Evolutionary conservation across 2,888 invertebrate genomes (phyloP), one percentile per base, ranked within the genome.

Genomic region (Megastigmus dorsalis): DNA sequence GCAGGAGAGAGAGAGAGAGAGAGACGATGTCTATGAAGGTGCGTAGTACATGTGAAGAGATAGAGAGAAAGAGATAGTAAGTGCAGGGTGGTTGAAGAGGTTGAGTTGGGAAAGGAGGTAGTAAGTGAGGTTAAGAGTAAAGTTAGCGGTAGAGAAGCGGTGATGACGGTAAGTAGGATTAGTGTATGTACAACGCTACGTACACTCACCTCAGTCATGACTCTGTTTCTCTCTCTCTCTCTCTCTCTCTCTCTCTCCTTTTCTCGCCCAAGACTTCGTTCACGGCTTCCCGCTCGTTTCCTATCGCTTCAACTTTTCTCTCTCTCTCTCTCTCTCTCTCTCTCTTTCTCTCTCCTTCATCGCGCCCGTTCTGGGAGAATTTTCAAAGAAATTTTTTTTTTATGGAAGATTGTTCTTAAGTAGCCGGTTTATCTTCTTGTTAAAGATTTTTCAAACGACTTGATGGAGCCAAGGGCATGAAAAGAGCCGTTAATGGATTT

Each of bases 131-230:
- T 78, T 73, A 68, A 72, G 76, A 77, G 79, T 76, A 78, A 81
- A 82, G 82, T 82, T 81, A 78, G 77, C 68, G 68, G 72, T 68
- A 60, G 70, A 65, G 41, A 80, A 77, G 79, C 77, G 75, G 74
- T 70, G 75, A 67, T 76, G 59, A 45, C 59, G 79, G n/a, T 80
- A 81, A 83, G 80, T 81, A 81, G 78, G 80, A 83, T 82, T 83
- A 83, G 80, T 81, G 79, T 79, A 60, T 54, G 60, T 73, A 60
- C 60, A 63, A 36, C 30, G 43, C 45, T 57, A 41, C 36, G 55
- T 71, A 48, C 30, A 50, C 45, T 38, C 36, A 36, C 28, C 43
- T 54, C 33, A 48, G 18, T 48, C 52, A 30, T 20, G 41, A 50
- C 30, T 60, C 41, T 62, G n/a, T 41, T 26, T 41, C 6, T 20